Evolutionary conservation across 2,888 invertebrate genomes (phyloP).

Genomic region (Euclidia mi): DNA sequence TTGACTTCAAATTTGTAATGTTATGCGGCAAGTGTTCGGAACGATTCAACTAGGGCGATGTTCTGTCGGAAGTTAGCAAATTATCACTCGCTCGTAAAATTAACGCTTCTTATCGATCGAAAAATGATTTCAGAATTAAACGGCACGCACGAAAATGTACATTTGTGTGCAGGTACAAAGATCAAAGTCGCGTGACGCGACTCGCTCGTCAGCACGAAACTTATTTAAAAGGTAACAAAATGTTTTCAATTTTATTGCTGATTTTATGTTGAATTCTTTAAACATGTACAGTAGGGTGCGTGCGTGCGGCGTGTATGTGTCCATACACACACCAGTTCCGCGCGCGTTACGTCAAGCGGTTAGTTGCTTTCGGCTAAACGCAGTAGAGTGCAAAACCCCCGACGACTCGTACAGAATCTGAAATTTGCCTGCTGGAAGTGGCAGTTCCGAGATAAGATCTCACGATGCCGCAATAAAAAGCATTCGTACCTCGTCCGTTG

Average conservation of each 20-base stretch:
- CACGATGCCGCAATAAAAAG: slow-evolving; percentile 90
- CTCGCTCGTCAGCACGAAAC: slow-evolving; percentile 72
- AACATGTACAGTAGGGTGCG: slow-evolving; percentile 81
- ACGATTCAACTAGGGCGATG: slow-evolving; percentile 87
- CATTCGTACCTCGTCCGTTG: slow-evolving; percentile 89
- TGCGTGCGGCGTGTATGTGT: slow-evolving; percentile 73
- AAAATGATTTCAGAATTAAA: slow-evolving; percentile 81
- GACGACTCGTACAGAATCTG: slow-evolving; percentile 74
- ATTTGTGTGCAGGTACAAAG: slow-evolving; percentile 69
- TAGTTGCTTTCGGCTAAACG: slow-evolving; percentile 68
- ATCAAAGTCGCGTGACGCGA: slow-evolving; percentile 72
- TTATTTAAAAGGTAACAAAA: slow-evolving; percentile 90
- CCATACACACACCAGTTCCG: slow-evolving; percentile 73
- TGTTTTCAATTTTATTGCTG: slow-evolving; percentile 90
- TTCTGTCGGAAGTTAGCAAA: slow-evolving; percentile 90
- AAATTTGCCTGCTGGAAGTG: slow-evolving; percentile 90
- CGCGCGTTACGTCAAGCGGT: slow-evolving; percentile 59
- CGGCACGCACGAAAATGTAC: slow-evolving; percentile 70
- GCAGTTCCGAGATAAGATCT: slow-evolving; percentile 90
- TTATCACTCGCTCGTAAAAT: slow-evolving; percentile 90
- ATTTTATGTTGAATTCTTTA: slow-evolving; percentile 90
- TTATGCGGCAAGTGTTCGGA: slow-evolving; percentile 84
- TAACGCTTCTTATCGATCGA: slow-evolving; percentile 89
- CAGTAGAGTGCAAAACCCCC: slow-evolving; percentile 76
- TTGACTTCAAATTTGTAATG: slow-evolving; percentile 78